Percentiles rank a stretch among this genome's conserved stretches.
Evolutionary conservation across 2,113 vertebrate genomes (phyloP).

Genomic region (Phylloscopus whistleri): DNA sequence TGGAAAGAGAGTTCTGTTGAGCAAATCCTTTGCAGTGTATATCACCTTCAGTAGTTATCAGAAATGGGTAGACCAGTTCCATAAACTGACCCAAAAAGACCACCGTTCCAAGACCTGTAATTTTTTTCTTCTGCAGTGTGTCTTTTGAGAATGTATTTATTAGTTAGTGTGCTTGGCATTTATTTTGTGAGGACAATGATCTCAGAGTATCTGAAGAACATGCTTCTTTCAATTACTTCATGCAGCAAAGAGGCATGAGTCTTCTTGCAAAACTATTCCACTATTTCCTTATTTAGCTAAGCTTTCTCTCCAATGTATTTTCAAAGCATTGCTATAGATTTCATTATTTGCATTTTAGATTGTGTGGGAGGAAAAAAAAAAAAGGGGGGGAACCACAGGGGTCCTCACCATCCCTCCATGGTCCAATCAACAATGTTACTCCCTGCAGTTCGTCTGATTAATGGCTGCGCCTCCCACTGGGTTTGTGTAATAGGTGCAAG

Average conservation of each 20-base stretch:
- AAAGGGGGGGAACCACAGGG: not conserved
- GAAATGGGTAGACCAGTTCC: not conserved
- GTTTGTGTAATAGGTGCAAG: constrained; percentile 66
- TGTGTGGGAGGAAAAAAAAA: constrained; percentile 38
- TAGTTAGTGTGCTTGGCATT: not conserved
- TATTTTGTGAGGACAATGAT: not conserved
- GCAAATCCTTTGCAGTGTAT: not conserved
- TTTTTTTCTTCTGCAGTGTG: not conserved
- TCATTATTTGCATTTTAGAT: constrained; percentile 64
- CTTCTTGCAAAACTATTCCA: not conserved
- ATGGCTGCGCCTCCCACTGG: constrained; percentile 57
- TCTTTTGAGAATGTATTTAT: not conserved
- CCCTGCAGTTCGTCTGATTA: constrained; percentile 68
- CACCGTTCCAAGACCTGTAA: not conserved
- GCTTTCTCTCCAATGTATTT: not conserved
- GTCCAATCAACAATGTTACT: constrained; percentile 68
- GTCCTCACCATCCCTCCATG: constrained; percentile 41
- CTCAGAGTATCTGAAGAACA: not conserved
- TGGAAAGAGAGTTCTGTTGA: not conserved
- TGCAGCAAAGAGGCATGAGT: not conserved
- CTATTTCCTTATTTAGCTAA: not conserved
- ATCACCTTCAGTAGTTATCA: not conserved
- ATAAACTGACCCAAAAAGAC: not conserved
- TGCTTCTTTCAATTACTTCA: not conserved
- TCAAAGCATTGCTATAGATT: constrained; percentile 25